Evolutionary conservation across 2,113 vertebrate genomes (phyloP).

Genomic region (Xiphophorus maculatus): DNA sequence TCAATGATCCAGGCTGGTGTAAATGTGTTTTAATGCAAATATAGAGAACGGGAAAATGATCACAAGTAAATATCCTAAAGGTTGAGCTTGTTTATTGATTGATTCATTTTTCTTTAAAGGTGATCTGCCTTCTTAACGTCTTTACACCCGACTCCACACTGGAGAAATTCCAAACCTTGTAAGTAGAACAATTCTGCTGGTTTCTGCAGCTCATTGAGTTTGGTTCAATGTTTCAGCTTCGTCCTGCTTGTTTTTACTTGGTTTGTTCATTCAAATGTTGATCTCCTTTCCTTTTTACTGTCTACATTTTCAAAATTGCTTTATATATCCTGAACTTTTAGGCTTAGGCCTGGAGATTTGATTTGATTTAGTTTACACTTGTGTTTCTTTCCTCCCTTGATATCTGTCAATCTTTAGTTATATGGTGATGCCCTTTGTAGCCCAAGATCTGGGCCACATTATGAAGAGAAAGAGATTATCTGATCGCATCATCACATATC

Average conservation of each 20-base stretch:
- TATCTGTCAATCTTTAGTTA: conserved; percentile 70
- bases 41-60: too few species aligned
- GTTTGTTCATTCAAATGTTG: not conserved
- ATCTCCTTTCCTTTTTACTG: not conserved
- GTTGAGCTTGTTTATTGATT: not conserved
- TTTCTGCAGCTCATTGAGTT: conserved; percentile 53
- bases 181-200: conserved; percentile 63
- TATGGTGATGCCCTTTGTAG: conserved; percentile 85
- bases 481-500: conserved; percentile 74
- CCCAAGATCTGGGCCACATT: conserved; percentile 81
- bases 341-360: not conserved
- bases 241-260: conserved; percentile 33
- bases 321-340: not conserved
- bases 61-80: too few species aligned
- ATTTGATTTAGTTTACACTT: not conserved
- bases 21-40: too few species aligned
- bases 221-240: conserved; percentile 25
- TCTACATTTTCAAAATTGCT: not conserved
- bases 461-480: conserved; percentile 80
- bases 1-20: too few species aligned
- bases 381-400: not conserved
- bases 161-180: conserved; percentile 86
- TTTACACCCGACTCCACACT: conserved; percentile 81
- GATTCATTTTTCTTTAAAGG: conserved; percentile 60
- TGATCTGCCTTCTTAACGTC: conserved; percentile 83